These are phyloP conservation scores for Andrena minutula DNA, from an alignment of 2,888 invertebrate genomes.

Conservation along the genomic window DNA sequence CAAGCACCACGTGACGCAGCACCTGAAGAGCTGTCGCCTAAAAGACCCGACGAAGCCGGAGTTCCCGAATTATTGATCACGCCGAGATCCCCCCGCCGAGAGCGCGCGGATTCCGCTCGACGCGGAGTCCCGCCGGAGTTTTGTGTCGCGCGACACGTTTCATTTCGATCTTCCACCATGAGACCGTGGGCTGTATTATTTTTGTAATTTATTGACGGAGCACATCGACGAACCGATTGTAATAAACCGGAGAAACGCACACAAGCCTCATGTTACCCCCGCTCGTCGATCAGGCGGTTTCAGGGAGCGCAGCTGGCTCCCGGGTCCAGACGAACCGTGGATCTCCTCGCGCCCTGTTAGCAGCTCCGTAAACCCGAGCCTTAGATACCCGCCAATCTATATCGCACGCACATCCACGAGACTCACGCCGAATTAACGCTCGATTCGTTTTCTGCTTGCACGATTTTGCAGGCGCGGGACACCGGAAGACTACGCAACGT, in stretches of 20 bases:
- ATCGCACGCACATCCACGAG: neutral
- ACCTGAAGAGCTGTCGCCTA: conserved; percentile 67
- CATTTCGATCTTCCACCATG: neutral
- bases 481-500: neutral
- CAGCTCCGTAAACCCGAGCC: neutral
- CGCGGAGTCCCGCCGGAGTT: neutral
- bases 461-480: conserved; percentile 43
- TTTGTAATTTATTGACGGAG: conserved; percentile 9
- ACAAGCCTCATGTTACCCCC: neutral
- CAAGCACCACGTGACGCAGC: conserved; percentile 75
- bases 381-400: neutral
- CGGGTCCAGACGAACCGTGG: neutral
- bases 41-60: conserved; percentile 23
- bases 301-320: neutral
- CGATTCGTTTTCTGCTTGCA: conserved; percentile 35
- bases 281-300: neutral
- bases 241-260: conserved; percentile 7
- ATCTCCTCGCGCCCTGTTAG: neutral
- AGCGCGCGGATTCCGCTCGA: neutral
- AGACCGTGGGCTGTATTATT: conserved; percentile 6
- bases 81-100: neutral
- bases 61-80: conserved; percentile 5
- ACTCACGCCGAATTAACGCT: neutral
- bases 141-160: conserved; percentile 3
- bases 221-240: neutral